Conservation (phyloP, 2,797 vertebrate species). For the Anguilla megastoma region DNA sequence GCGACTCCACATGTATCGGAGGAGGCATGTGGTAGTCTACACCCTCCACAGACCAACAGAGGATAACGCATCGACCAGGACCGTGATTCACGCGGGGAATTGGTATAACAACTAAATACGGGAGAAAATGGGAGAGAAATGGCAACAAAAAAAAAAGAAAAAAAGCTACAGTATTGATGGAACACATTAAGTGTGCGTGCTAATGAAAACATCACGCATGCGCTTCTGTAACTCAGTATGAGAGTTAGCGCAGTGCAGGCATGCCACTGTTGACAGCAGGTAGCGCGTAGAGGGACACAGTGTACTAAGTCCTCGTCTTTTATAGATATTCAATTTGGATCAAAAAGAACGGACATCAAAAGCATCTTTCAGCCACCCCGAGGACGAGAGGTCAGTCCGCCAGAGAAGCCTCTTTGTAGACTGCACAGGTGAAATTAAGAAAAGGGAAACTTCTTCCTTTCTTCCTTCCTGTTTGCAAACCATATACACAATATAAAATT, state of each 20-base stretch:
- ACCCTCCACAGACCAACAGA: too few relatives aligned
- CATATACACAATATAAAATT: too few relatives aligned
- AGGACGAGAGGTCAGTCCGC: neutral
- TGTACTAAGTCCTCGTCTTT: conserved; percentile 43
- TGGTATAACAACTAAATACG: too few relatives aligned
- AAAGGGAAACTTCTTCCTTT: neutral
- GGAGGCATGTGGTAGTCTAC: too few relatives aligned
- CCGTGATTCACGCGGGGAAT: too few relatives aligned
- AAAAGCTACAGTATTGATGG: neutral
- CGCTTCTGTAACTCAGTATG: neutral
- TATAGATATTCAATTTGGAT: conserved; percentile 48
- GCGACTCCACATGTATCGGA: too few relatives aligned
- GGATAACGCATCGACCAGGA: too few relatives aligned
- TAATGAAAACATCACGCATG: neutral
- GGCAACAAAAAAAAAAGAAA: too few relatives aligned
- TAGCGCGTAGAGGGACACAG: neutral
- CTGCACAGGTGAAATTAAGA: neutral
- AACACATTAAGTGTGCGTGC: neutral
- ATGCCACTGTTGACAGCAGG: neutral
- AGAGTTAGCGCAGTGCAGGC: neutral
- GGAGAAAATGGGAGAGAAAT: too few relatives aligned
- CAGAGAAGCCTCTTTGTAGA: neutral
- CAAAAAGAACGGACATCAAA: conserved; percentile 51
- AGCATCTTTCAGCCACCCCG: conserved; percentile 41
- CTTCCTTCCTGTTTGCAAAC: neutral